A percentile compares a stretch with the other conserved stretches of the same genome.
These are phyloP conservation scores for Rotaria magnacalcarata DNA, from an alignment of 2,888 invertebrate species.

Conservation along the genomic window DNA sequence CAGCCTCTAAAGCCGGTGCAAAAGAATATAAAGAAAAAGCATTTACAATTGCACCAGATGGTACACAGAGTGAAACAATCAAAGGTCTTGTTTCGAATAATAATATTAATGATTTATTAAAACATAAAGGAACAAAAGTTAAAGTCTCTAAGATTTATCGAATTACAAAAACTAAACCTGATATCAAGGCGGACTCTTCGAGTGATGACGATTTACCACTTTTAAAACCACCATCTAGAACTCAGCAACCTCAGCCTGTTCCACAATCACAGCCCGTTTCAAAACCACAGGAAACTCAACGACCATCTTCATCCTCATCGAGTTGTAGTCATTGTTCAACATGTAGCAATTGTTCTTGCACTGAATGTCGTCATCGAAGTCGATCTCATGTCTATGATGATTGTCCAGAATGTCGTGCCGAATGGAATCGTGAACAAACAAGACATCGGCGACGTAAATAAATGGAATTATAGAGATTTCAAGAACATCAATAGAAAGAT, in stretches of 20 bases:
- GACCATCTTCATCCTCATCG: not conserved
- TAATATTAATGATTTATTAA: conserved; percentile 30
- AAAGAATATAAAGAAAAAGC: conserved; percentile 11
- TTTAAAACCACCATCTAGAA: too few relatives aligned
- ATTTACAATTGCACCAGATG: conserved; percentile 12
- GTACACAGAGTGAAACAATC: not conserved
- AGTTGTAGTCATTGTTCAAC: not conserved
- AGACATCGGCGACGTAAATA: not conserved
- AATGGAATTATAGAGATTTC: not conserved
- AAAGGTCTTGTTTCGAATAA: not conserved
- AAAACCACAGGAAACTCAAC: not conserved
- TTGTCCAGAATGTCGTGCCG: conserved; percentile 22
- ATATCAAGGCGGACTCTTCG: not conserved
- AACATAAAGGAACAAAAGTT: conserved; percentile 23
- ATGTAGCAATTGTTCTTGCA: not conserved
- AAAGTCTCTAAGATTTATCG: conserved; percentile 16
- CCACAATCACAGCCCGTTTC: too few relatives aligned
- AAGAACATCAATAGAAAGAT: not conserved
- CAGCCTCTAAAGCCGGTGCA: not conserved
- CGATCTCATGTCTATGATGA: not conserved
- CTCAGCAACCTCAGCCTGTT: too few relatives aligned
- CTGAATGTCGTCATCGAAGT: not conserved
- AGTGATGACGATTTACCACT: not conserved
- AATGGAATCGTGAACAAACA: not conserved
- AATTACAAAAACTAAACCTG: conserved; percentile 20